phyloP scores from a whole-genome alignment of 1,140 invertebrate genomes.

The Calycopis cecrops region DNA sequence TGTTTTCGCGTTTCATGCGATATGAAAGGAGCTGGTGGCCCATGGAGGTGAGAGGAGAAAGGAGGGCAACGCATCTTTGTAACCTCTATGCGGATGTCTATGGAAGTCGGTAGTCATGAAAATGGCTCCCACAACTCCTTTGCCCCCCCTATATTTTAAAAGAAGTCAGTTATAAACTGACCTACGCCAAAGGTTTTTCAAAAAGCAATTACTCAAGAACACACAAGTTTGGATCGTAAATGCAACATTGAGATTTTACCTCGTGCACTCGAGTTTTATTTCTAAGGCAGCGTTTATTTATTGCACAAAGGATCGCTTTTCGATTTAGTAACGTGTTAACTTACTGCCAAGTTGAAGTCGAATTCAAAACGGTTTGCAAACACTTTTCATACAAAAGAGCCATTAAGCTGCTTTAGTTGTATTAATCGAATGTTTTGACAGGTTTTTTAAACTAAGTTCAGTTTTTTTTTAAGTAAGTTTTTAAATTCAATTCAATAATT shows the following conservation, averaged over 20 bases:
- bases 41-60: too few species aligned
- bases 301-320: constrained; percentile 11
- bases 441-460: neutral
- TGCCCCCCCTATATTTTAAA: too few species aligned
- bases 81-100: too few species aligned
- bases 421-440: neutral
- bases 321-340: constrained; percentile 9
- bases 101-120: too few species aligned
- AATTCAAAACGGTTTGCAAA: neutral
- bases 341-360: neutral
- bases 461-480: neutral
- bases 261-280: constrained; percentile 1
- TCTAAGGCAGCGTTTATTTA: constrained; percentile 10
- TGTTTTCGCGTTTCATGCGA: too few species aligned
- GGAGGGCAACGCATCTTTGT: too few species aligned
- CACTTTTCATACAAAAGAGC: neutral
- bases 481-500: too few species aligned
- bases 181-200: too few species aligned
- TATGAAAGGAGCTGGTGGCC: too few species aligned
- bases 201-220: constrained; percentile 6
- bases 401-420: neutral
- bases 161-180: too few species aligned
- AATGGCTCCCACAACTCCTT: too few species aligned
- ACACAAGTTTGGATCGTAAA: neutral
- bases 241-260: constrained; percentile 7